Evolutionary conservation across 2,888 invertebrate species (phyloP), one percentile per base, ranked within the genome.

Genomic region (Scrobipalpa atriplicella): DNA sequence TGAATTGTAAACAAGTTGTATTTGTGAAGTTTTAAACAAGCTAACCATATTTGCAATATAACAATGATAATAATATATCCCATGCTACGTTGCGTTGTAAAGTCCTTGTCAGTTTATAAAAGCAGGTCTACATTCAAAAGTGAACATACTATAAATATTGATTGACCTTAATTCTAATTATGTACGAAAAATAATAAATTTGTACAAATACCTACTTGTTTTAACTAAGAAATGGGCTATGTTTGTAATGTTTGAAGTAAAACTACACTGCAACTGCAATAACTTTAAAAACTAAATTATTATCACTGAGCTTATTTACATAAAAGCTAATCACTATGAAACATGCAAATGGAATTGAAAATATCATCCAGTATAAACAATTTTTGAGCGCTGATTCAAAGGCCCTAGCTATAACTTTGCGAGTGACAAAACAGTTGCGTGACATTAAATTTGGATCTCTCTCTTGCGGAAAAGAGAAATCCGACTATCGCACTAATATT

Each of bases 341-440:
- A 56, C 54, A 29, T 11, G 54, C 21, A 29, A 56, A 56, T 56
- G 54, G 54, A 56, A 13, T 56, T 47, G 16, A 47, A 47, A 47
- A 8, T 6, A 13, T 11, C 43, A 43, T 13, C 11, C 11, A 1
- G 43, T 43, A 2, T 29, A 5, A 29, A 29, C 29, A 29, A 3
- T 5, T 29, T 29, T 29, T 29, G 5, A 29, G 2, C 29, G 29
- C 2, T 5, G 2, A 29, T 29, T 29, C 5, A n/a, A n/a, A n/a
- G n/a, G n/a, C n/a, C n/a, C n/a, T n/a, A n/a, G n/a, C n/a, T n/a
- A n/a, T n/a, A n/a, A n/a, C n/a, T n/a, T n/a, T n/a, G n/a, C n/a
- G n/a, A n/a, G n/a, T n/a, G n/a, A n/a, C 41, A 41, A 41, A 41
- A 41, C 41, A 41, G 10, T n/a, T n/a, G n/a, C n/a, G n/a, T n/a